Base-by-base conservation (phyloP, 1,140 invertebrate genomes). In the Maniola jurtina region DNA sequence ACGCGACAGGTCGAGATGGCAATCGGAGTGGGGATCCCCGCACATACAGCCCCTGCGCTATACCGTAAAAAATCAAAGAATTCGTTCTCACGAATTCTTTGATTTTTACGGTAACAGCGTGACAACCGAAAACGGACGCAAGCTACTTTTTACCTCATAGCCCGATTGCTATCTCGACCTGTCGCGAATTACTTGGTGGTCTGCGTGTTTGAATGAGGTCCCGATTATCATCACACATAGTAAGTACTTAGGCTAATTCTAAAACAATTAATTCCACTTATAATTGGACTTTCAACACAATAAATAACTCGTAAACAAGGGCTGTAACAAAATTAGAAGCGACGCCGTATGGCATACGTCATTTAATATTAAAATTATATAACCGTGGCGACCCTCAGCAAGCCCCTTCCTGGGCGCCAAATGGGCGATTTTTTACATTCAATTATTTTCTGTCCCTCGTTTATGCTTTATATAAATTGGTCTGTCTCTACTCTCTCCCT, bases 361-460 rank as follows among this genome's bases (percentile, higher is more conserved):
- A 86, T 89, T 75, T 80, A 86, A 80, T 87, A 87, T 87, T 86
- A 83, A 84, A 89, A 89, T 86, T 80, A 80, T 75, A 81, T 82
- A 72, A 71, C 72, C 79, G 78, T 77, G 64, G 71, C 76, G 16
- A 62, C 75, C 79, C 79, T 64, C 57, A 36, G 47, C 38, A 47
- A 14, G 72, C 71, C 75, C 78, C 75, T 68, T 57, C 56, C 59
- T 75, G 73, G 75, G 75, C 70, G 70, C 75, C 76, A 83, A 81
- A 82, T 76, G 76, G 75, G 61, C 79, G 75, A 84, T 88, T 89
- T 89, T 88, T 89, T 86, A 84, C 80, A 86, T 86, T 87, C 87
- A 87, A 89, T 89, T 83, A 88, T 81, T 77, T 63, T 76, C 73
- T 82, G 77, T 84, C 83, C 83, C 76, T 72, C 52, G 52, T 77